Base-by-base conservation (phyloP, 2,888 invertebrate species). In the Entomobrya multifasciata region DNA sequence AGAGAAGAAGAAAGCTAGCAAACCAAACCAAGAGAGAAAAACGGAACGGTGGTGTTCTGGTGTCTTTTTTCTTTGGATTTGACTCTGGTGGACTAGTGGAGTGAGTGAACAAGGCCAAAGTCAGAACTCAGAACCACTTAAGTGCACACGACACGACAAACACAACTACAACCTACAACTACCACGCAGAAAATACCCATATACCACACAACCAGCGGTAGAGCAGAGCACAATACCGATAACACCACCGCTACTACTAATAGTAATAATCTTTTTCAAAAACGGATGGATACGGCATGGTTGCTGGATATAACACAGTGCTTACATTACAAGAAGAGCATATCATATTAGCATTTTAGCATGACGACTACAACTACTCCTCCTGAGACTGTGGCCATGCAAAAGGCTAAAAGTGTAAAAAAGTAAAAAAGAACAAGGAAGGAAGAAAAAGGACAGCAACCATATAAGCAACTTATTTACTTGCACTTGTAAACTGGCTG, bases 41-140 rank as follows among this genome's bases (percentile, higher is more conserved):
- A 30, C 30, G 65, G 30, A 44, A n/a, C n/a, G n/a, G n/a, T n/a
- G n/a, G n/a, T n/a, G n/a, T n/a, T n/a, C n/a, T n/a, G 70, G 17
- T 47, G 10, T 49, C n/a, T 44, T 49, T 20, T 47, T 25, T 25
- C 15, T 27, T 47, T 20, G 8, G n/a, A 17, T 25, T 72, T 49
- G 36, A 36, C 36, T 36, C 49, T 17, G 10, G 72, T 22, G 13
- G 20, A 79, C 79, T 76, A 25, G 13, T 74, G 8, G 57, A 77
- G 44, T 80, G 80, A 80, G 44, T 80, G 80, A 80, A 67, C 80
- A 80, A 80, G 80, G 80, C 79, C 62, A 79, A 79, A 79, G 65
- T 79, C 52, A 52, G 47, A n/a, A n/a, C n/a, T 47, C 62, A 62
- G 80, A 67, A 65, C 78, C 78, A 78, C 78, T 80, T 78, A 78